Percentiles rank a stretch among this genome's conserved stretches.
These are phyloP conservation scores for Zaprionus tsacasi DNA, from an alignment of 1,140 invertebrate genomes.

Conservation along the genomic window DNA sequence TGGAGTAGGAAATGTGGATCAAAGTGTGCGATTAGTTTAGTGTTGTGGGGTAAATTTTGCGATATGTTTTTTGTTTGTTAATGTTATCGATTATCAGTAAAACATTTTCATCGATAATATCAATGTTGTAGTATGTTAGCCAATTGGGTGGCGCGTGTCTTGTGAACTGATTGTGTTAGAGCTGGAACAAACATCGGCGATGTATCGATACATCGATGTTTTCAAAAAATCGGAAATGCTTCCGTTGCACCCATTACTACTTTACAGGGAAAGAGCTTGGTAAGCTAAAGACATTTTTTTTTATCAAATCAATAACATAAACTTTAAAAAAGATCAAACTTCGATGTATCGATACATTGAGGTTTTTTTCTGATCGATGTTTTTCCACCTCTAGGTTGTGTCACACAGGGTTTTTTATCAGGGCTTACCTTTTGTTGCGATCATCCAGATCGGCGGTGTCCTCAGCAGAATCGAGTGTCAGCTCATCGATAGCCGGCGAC, in stretches of 20 bases:
- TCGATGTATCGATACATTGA: too few species aligned
- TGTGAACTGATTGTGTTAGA: constrained; percentile 26
- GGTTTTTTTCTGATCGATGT: too few species aligned
- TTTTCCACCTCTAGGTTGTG: too few species aligned
- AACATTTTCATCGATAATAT: neutral
- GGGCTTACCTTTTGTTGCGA: constrained; percentile 89
- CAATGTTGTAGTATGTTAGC: neutral
- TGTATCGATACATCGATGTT: too few species aligned
- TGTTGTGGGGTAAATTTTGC: constrained; percentile 32
- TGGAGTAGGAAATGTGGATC: constrained; percentile 16
- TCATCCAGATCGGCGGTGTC: constrained; percentile 89
- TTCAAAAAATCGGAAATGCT: too few species aligned
- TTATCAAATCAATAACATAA: too few species aligned
- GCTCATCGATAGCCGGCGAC: constrained; percentile 86
- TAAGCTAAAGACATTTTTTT: too few species aligned
- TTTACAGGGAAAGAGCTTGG: too few species aligned
- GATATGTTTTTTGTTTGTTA: constrained; percentile 14
- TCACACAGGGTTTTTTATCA: too few species aligned
- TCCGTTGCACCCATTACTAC: too few species aligned
- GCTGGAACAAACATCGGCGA: too few species aligned
- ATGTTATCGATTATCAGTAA: neutral
- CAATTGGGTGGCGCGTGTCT: constrained; percentile 10
- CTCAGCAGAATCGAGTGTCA: constrained; percentile 86
- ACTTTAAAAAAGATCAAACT: too few species aligned
- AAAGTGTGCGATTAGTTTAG: constrained; percentile 34